Conservation (phyloP, 2,113 vertebrate genomes). For the Chloropsis hardwickii region DNA sequence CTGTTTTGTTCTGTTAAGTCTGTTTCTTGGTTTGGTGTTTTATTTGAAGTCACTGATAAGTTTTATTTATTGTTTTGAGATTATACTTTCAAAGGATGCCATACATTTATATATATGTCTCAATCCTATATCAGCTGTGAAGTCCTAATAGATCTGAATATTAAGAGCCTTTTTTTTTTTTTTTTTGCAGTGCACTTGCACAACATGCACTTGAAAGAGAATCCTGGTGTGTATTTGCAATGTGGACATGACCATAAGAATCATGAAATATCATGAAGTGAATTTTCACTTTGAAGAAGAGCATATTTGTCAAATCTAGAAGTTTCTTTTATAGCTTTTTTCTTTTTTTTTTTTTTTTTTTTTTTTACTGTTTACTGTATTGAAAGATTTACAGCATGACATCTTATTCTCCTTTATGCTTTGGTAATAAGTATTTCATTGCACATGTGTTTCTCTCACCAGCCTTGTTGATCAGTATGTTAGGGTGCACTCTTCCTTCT, state of each 20-base stretch:
- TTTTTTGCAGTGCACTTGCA: background rate
- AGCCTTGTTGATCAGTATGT: background rate
- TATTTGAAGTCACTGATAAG: background rate
- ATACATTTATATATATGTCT: background rate
- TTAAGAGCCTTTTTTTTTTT: background rate
- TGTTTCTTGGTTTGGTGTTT: background rate
- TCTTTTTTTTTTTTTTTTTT: background rate
- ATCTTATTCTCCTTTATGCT: background rate
- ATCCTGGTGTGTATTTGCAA: background rate
- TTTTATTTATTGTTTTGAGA: background rate
- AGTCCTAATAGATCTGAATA: background rate
- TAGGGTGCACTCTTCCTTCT: background rate
- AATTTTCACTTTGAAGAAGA: background rate
- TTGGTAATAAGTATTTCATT: background rate
- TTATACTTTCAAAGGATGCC: background rate
- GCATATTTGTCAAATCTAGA: background rate
- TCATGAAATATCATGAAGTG: background rate
- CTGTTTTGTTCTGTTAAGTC: background rate
- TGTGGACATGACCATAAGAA: background rate
- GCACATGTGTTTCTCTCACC: background rate
- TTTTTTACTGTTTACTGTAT: background rate
- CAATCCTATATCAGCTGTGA: background rate
- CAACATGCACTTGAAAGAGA: background rate
- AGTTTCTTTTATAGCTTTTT: background rate
- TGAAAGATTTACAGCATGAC: background rate